Evolutionary conservation across 2,888 invertebrate genomes (phyloP), one percentile per base, ranked within the genome.

Genomic region (Sabatieria punctata): DNA sequence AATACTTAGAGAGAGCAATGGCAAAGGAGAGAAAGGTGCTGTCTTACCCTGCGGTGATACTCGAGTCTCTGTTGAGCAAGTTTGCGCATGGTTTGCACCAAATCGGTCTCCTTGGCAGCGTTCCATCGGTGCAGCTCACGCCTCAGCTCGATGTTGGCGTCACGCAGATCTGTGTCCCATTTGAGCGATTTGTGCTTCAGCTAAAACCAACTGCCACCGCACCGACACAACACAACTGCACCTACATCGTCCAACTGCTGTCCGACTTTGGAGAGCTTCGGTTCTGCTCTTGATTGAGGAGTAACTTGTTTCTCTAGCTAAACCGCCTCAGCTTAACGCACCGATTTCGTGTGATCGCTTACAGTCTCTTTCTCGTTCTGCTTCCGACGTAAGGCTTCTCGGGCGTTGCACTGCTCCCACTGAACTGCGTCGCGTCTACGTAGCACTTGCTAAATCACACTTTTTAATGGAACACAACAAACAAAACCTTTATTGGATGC

Each of bases 401-500:
- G 13, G 25, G 25, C 41, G 24, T 18, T 22, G 13, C 8, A n/a
- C 41, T 15, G 41, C 26, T 41, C 41, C n/a, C 6, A 18, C 11
- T 41, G 41, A 11, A 26, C 41, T 22, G 18, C 8, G 41, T 41
- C 41, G 2, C 41, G 4, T n/a, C 41, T n/a, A 13, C 41, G 41
- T 4, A 41, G 41, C 41, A 41, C 41, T 41, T 24, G 24, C 41
- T 41, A 22, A 25, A 24, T 11, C 19, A 21, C 39, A 39, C 15
- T 3, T 18, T 36, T 36, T n/a, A 36, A 18, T n/a, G 36, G 18
- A 4, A 4, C 36, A 4, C 36, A 36, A 36, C n/a, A n/a, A n/a
- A n/a, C n/a, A n/a, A n/a, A n/a, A n/a, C n/a, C n/a, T n/a, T n/a
- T n/a, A n/a, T n/a, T n/a, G n/a, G n/a, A n/a, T n/a, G n/a, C n/a